A percentile compares a stretch with the other conserved stretches of the same genome.
These are phyloP conservation scores for Psix sp. DNA, from an alignment of 1,140 invertebrate genomes.

Conservation along the genomic window DNA sequence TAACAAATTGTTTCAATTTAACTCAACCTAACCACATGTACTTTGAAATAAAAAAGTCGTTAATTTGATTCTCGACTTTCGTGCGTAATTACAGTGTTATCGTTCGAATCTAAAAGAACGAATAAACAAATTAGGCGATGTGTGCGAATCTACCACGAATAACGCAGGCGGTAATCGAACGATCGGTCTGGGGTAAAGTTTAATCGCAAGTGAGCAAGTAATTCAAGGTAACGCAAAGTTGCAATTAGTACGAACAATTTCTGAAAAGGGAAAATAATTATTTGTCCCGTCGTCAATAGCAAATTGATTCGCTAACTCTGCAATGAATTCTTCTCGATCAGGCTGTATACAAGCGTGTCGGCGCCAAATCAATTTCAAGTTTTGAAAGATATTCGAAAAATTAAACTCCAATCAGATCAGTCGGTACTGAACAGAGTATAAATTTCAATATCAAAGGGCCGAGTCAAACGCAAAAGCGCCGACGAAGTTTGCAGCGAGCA, in stretches of 20 bases:
- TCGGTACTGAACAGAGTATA: neutral
- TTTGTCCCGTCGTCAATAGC: neutral
- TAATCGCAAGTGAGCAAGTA: conserved; percentile 29
- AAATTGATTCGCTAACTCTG: conserved; percentile 8
- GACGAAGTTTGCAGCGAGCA: neutral
- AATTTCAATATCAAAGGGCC: conserved; percentile 18
- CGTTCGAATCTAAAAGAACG: neutral
- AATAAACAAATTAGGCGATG: conserved; percentile 12
- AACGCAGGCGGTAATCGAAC: conserved; percentile 22
- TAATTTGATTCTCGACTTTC: too few species aligned
- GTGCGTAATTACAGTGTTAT: neutral
- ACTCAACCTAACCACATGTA: too few species aligned
- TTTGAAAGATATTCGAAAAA: too few species aligned
- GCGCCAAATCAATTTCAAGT: too few species aligned
- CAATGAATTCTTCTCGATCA: too few species aligned
- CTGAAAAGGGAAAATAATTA: conserved; percentile 19
- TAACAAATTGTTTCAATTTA: too few species aligned
- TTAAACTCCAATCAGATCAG: neutral
- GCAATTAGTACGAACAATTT: conserved; percentile 12
- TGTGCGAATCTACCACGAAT: neutral
- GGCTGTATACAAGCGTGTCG: too few species aligned
- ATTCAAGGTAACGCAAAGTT: conserved; percentile 36
- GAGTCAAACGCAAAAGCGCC: neutral
- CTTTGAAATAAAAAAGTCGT: too few species aligned
- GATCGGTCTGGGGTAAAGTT: conserved; percentile 11